phyloP scores from a whole-genome alignment of 2,113 vertebrate genomes.

The Rutilus rutilus region DNA sequence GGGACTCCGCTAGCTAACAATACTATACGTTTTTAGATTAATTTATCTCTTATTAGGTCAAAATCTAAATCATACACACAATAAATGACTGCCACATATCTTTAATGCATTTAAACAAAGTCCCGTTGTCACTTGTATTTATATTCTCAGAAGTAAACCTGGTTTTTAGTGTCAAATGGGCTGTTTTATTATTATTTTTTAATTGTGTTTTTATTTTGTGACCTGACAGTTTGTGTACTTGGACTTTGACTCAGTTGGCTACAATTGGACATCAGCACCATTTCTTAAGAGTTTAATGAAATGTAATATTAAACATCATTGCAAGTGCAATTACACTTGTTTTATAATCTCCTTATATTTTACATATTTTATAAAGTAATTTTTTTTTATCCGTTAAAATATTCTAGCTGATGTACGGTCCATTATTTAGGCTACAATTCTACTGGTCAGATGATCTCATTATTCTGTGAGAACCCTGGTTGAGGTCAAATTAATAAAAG shows the following conservation, averaged over 20 bases:
- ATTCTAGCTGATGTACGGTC: not conserved
- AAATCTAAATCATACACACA: not conserved
- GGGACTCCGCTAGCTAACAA: not conserved
- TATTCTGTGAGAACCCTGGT: not conserved
- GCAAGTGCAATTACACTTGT: slow-evolving; percentile 2
- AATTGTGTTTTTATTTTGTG: not conserved
- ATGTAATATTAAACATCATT: not conserved
- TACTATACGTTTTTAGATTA: not conserved
- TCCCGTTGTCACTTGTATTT: not conserved
- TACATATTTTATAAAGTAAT: not conserved
- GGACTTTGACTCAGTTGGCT: not conserved
- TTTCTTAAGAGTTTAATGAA: not conserved
- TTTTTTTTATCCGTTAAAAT: not conserved
- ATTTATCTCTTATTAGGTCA: not conserved
- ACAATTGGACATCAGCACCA: not conserved
- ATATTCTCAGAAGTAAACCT: not conserved
- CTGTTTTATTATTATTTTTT: not conserved
- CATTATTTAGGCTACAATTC: not conserved
- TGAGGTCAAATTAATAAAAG: not conserved
- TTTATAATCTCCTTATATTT: not conserved
- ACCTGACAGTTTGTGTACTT: not conserved
- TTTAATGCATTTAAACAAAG: too few species aligned
- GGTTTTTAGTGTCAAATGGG: not conserved
- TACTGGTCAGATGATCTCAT: not conserved
- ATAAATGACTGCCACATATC: not conserved